phyloP scores from a whole-genome alignment of 1,140 invertebrate species.

The Sarcophaga peregrina region DNA sequence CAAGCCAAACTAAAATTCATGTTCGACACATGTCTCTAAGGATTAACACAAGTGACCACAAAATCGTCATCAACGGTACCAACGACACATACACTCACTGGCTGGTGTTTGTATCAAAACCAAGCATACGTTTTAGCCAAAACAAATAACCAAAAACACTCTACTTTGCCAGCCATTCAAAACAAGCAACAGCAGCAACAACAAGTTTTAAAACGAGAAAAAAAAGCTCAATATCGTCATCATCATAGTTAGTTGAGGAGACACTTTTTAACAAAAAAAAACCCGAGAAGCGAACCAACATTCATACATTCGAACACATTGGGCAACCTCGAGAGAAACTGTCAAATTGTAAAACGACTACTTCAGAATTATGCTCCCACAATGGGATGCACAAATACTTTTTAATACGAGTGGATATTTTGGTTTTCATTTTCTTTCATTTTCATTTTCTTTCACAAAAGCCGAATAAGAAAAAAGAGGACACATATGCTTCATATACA shows the following conservation, averaged over 20 bases:
- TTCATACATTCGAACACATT: neutral
- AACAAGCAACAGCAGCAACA: neutral
- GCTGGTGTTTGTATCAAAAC: no score
- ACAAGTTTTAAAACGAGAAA: neutral
- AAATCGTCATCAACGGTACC: slow-evolving; percentile 60
- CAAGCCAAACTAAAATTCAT: slow-evolving; percentile 57
- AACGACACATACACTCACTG: neutral
- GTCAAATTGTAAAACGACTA: slow-evolving; percentile 36
- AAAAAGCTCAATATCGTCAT: neutral
- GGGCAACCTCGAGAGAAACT: neutral
- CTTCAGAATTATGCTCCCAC: slow-evolving; percentile 3
- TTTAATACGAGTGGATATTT: no score
- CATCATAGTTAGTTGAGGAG: neutral
- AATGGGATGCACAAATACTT: neutral
- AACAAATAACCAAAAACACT: slow-evolving; percentile 6
- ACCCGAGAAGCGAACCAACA: neutral
- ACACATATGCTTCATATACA: slow-evolving; percentile 28
- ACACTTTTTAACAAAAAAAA: neutral
- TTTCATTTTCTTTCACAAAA: no score
- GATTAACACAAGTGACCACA: slow-evolving; percentile 66
- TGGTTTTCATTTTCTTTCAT: no score
- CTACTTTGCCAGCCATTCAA: neutral
- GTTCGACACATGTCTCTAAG: slow-evolving; percentile 66
- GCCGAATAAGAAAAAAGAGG: neutral
- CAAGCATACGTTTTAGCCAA: neutral